Base-by-base conservation (phyloP, 2,888 invertebrate genomes). In the Ophonus ardosiacus region DNA sequence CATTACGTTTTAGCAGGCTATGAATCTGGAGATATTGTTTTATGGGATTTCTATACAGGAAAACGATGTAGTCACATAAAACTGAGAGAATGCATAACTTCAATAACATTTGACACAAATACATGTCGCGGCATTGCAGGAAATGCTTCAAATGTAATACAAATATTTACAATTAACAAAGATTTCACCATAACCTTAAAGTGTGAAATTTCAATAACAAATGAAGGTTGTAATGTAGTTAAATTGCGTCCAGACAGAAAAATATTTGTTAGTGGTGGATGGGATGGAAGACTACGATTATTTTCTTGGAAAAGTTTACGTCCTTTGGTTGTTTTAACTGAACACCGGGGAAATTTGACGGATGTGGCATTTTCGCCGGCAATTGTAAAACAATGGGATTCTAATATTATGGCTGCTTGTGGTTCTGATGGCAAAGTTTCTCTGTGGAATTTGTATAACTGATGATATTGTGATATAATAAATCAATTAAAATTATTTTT, bases 361-460 rank as follows among this genome's bases (percentile, higher is more conserved):
- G 96, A 96, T 90, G 93, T 96, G 84, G 93, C 93, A 63, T 96
- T 95, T 91, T 96, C 96, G 2, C 91, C 92, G 0, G 92, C 93
- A 68, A 93, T 93, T 86, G 94, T 96, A 7, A 92, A 93, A 84
- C 92, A 93, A 87, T 96, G 96, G 94, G 94, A 94, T 80, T 93
- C 95, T n/a, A 93, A 94, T 85, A 93, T 96, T n/a, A 95, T 96
- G 95, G 96, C 96, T 13, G 95, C 95, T 0, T 94, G 94, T 65
- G 95, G 96, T 24, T 93, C 95, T 86, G 96, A 97, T 90, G 95
- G 95, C 87, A 94, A 94, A 88, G 95, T 97, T 87, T 95, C 96
- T 5, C 92, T 97, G 84, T 97, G 96, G 96, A 94, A 96, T 92
- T 92, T 97, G 88, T 97, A 96, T 90, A 96, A 96, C 18, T 76